Conservation (phyloP, 2,888 invertebrate genomes). For the Abrostola tripartita region DNA sequence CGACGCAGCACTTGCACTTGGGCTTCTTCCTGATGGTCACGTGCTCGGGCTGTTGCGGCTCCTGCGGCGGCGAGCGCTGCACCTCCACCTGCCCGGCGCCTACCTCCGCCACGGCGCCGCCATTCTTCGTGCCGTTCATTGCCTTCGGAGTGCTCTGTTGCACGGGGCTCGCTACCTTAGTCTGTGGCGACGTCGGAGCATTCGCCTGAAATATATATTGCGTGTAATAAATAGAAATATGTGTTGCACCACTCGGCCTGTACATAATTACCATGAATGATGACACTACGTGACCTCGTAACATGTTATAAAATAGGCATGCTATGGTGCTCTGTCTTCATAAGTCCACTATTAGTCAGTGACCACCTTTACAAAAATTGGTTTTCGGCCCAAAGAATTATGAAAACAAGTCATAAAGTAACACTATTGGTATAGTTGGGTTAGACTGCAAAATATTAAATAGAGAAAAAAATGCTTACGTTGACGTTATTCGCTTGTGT, state of each 20-base stretch:
- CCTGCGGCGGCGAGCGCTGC: conserved; percentile 92
- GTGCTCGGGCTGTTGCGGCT: conserved; percentile 95
- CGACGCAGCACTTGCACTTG: conserved; percentile 98
- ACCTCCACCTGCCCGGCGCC: conserved; percentile 90
- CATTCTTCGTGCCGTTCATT: conserved; percentile 86
- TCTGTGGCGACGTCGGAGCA: conserved; percentile 79
- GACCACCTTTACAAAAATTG: too few relatives aligned
- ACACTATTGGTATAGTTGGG: neutral
- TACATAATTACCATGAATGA: too few relatives aligned
- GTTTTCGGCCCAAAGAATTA: too few relatives aligned
- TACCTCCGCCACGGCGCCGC: conserved; percentile 71
- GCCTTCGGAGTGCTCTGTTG: conserved; percentile 77
- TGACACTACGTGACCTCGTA: too few relatives aligned
- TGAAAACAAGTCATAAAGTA: too few relatives aligned
- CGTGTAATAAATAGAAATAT: too few relatives aligned
- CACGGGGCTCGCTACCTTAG: conserved; percentile 73
- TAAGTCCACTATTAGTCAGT: too few relatives aligned
- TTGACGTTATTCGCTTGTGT: conserved; percentile 77
- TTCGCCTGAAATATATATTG: conserved; percentile 66
- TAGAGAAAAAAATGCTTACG: conserved; percentile 64
- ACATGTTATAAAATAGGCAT: too few relatives aligned
- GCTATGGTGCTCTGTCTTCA: too few relatives aligned
- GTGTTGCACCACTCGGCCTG: too few relatives aligned
- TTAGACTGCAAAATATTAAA: neutral
- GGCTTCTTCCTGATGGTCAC: conserved; percentile 98